Percentiles rank a stretch among this genome's conserved stretches.
These are phyloP conservation scores for Polypedilum vanderplanki DNA, from an alignment of 1,140 invertebrate genomes.

Conservation along the genomic window DNA sequence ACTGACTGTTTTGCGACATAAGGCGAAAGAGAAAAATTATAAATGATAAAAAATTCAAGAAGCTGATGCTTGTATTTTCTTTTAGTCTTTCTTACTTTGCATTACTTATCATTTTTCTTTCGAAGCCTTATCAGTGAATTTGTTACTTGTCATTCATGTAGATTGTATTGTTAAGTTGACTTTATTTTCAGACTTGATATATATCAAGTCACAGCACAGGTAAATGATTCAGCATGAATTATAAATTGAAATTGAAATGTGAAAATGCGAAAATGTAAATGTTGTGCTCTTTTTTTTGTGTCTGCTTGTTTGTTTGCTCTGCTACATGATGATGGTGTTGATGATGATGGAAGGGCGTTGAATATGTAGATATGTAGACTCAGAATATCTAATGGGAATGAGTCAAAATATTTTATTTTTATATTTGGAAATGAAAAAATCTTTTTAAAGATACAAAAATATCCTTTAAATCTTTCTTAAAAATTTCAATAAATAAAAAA, in stretches of 20 bases:
- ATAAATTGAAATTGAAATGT: slow-evolving; percentile 23
- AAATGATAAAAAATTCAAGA: slow-evolving; percentile 27
- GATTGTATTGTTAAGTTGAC: background rate
- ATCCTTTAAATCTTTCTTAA: background rate
- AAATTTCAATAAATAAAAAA: background rate
- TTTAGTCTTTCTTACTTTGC: background rate
- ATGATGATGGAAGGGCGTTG: background rate
- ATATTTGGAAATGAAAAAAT: too few species aligned
- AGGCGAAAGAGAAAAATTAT: slow-evolving; percentile 22
- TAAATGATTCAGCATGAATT: slow-evolving; percentile 25
- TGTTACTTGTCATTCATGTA: slow-evolving; percentile 20
- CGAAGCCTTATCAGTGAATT: slow-evolving; percentile 23
- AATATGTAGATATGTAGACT: background rate
- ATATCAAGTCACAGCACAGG: background rate
- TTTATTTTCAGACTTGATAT: slow-evolving; percentile 12
- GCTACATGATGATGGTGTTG: background rate
- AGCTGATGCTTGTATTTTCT: background rate
- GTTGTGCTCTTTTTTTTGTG: background rate
- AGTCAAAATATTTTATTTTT: too few species aligned
- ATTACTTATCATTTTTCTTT: background rate
- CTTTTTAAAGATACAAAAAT: background rate
- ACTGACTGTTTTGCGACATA: background rate
- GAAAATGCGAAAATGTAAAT: background rate
- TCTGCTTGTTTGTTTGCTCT: background rate
- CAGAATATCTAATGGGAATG: background rate